Evolutionary conservation across 2,113 vertebrate genomes (phyloP), one percentile per base, ranked within the genome.

Genomic region (Morphnarchus princeps): DNA sequence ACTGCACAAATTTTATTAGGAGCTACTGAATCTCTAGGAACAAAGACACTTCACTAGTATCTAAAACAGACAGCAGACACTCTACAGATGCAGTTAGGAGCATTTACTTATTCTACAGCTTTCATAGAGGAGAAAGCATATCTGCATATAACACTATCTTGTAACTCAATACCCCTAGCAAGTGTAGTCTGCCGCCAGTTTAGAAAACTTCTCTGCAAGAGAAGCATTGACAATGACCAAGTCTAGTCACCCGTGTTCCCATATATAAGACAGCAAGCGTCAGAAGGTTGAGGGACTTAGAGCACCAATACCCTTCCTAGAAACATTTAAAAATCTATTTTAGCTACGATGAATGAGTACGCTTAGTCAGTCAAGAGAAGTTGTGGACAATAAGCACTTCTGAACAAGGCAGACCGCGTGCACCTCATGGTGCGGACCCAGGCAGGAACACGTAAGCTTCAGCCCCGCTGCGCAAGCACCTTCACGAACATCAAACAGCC

Each of bases 1-100:
- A 97, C 79, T 94, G 73, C 72, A 65, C 7, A 82, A 54, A 47
- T 96, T 88, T 86, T 89, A 90, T 89, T 90, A 96, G 54, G 87
- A 97, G 90, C 90, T 98, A 93, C 61, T 78, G 81, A 90, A 95
- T 94, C 91, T 25, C 45, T 76, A 82, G 74, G 91, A 97, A 70
- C 52, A 96, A 97, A 97, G 91, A 96, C 45, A 93, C 71, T 95
- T 95, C 79, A 87, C 74, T 85, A 93, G 74, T 24, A 87, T 31
- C 59, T 36, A 67, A 93, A 92, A 58, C 34, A 90, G 79, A 86
- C 54, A 95, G 83, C 49, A 69, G 20, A 47, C 12, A 73, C 77
- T 57, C 87, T 95, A 89, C 58, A 97, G 87, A 97, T 90, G 65
- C 71, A 91, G 85, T 43, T 10, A 87, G 80, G 16, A 95, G 42